Evolutionary conservation across 2,113 vertebrate genomes (phyloP).

Genomic region (Melanotaenia duboulayi): DNA sequence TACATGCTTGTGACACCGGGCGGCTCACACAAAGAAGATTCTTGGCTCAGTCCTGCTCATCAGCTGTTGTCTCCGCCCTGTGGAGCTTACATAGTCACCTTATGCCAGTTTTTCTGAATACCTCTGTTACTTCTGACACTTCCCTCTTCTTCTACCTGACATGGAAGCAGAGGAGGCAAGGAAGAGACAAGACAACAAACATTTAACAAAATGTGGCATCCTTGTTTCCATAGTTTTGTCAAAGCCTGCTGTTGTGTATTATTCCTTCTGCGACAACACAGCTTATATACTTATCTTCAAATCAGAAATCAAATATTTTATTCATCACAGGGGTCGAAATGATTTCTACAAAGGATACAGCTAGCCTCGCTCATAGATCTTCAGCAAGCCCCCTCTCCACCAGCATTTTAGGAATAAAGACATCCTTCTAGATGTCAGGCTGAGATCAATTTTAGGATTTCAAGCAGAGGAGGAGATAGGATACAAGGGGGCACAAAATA

Average conservation of each 20-base stretch:
- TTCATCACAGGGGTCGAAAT: background rate
- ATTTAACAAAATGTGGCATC: background rate
- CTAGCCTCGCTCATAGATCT: background rate
- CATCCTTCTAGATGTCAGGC: background rate
- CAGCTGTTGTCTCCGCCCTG: background rate
- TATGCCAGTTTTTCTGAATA: too few species aligned
- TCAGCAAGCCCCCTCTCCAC: background rate
- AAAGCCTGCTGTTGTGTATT: background rate
- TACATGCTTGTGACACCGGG: conserved; percentile 19
- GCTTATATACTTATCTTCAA: background rate
- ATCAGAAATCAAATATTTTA: too few species aligned
- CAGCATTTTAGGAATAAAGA: background rate
- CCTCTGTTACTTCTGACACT: background rate
- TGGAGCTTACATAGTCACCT: background rate
- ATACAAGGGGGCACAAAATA: background rate
- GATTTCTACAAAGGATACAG: background rate
- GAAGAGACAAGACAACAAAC: background rate
- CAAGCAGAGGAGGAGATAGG: background rate
- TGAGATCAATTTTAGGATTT: background rate
- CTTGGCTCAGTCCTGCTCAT: background rate
- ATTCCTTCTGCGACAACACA: background rate
- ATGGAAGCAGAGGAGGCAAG: background rate
- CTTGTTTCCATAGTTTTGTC: background rate
- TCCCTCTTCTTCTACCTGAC: background rate
- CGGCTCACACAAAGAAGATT: background rate